A percentile compares a stretch with the other conserved stretches of the same genome.
phyloP scores from a whole-genome alignment of 2,113 vertebrate species.

The Strix aluco region DNA sequence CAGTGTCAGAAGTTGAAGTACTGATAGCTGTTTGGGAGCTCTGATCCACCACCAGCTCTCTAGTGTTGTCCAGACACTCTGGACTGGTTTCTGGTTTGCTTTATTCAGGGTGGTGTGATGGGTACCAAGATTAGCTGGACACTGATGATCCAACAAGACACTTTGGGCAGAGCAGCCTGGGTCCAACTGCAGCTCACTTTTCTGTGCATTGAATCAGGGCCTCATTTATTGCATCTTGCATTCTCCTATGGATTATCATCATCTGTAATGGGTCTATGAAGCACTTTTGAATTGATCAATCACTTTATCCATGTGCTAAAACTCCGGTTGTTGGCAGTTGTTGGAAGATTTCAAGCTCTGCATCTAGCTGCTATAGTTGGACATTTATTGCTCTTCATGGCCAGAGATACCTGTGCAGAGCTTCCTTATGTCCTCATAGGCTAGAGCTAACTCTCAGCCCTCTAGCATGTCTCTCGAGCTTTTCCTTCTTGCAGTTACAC shows the following conservation, averaged over 20 bases:
- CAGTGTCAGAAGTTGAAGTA: neutral
- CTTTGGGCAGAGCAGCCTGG: neutral
- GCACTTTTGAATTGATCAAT: neutral
- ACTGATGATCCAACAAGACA: fast-evolving
- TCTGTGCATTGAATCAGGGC: neutral
- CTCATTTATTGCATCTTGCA: neutral
- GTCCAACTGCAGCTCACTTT: neutral
- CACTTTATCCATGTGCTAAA: neutral
- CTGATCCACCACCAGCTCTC: neutral
- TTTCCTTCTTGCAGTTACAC: neutral
- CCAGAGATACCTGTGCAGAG: neutral
- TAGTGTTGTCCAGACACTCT: neutral
- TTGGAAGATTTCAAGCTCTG: neutral
- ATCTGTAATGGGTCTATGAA: neutral
- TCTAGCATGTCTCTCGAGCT: fast-evolving
- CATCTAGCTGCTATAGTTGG: neutral
- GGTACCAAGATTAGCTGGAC: neutral
- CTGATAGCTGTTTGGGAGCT: neutral
- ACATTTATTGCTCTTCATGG: neutral
- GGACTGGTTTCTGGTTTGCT: neutral
- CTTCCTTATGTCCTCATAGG: neutral
- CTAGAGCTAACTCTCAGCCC: neutral
- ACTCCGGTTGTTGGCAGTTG: neutral
- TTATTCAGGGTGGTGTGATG: neutral
- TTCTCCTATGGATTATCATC: neutral